A percentile compares a stretch with the other conserved stretches of the same genome.
Evolutionary conservation across 2,113 vertebrate species (phyloP).

Genomic region (Anhinga anhinga): DNA sequence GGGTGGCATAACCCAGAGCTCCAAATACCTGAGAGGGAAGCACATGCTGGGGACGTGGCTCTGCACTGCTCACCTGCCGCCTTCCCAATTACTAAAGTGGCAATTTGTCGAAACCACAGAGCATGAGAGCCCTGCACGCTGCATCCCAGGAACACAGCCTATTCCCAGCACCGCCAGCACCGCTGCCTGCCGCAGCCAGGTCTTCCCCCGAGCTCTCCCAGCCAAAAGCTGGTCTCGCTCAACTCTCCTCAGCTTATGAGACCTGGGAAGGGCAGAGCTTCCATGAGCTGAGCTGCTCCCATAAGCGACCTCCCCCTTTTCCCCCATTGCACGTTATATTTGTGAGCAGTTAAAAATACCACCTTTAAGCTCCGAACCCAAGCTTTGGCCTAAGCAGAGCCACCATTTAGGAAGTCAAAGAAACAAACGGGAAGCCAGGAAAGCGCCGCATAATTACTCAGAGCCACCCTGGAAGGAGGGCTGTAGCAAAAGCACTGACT

Average conservation of each 20-base stretch:
- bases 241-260: background rate
- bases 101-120: background rate
- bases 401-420: background rate
- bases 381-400: background rate
- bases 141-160: background rate
- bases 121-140: background rate
- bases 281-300: background rate
- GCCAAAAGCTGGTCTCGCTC: background rate
- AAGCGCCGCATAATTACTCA: background rate
- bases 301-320: background rate
- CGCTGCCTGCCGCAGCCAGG: background rate
- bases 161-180: background rate
- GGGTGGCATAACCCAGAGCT: background rate
- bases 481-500: background rate
- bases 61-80: background rate
- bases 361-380: background rate
- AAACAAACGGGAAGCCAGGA: background rate
- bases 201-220: background rate
- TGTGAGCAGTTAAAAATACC: background rate
- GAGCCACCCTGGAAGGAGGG: background rate
- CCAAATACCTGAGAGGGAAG: background rate
- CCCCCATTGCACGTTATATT: fast-evolving
- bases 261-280: background rate
- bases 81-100: background rate
- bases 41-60: fast-evolving